Base-by-base conservation (phyloP, 2,888 invertebrate species). In the Apodemia hepburni region DNA sequence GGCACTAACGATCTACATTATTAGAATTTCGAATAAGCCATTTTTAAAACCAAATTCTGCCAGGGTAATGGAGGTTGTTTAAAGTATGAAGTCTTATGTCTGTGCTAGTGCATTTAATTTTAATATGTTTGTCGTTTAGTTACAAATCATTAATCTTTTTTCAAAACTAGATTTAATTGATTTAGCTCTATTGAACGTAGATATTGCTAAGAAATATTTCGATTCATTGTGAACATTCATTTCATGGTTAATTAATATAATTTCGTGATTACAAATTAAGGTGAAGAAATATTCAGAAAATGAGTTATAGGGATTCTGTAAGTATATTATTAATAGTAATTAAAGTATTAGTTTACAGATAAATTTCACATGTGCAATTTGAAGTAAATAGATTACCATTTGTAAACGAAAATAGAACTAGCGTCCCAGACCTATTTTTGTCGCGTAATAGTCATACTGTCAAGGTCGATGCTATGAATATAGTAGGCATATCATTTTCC, bases 221-320 rank as follows among this genome's bases (percentile, higher is more conserved):
- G 8, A n/a, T 47, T 15, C 47, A 8, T 47, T 17, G 47, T 8
- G 8, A 17, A 8, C n/a, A 38, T 7, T 7, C n/a, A 17, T 17
- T 7, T 47, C 5, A 8, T 17, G 17, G 5, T 15, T 47, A 17
- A 47, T 47, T 47, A 17, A 17, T 47, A 47, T 17, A 47, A 47
- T 17, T 47, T n/a, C 17, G n/a, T 47, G 47, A 47, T 17, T 8
- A 17, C 47, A 47, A 18, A 11, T 29, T 33, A 7, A 7, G 9
- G n/a, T 3, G 47, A 29, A 47, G 45, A 11, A 33, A 29, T 45
- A 61, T 29, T 33, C 9, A 12, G n/a, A 82, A 73, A 69, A 88
- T 88, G 87, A 88, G 84, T 75, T 87, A 85, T 75, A 81, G 87
- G 69, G 85, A 87, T 75, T 75, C 85, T 66, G 87, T 88, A 73